phyloP scores from a whole-genome alignment of 2,797 vertebrate species.

The Buphagus erythrorhynchus region DNA sequence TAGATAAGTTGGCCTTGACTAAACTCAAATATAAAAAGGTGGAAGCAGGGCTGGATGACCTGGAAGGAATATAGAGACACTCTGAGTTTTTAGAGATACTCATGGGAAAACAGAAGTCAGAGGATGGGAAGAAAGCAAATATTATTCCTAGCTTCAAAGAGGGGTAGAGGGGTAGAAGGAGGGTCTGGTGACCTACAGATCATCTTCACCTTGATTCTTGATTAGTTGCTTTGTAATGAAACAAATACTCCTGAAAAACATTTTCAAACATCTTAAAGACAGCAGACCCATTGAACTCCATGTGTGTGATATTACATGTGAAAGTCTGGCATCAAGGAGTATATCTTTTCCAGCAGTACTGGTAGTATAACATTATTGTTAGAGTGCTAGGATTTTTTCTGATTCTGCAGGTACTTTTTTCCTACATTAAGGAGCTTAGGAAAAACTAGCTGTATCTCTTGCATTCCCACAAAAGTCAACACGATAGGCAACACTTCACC shows the following conservation, averaged over 20 bases:
- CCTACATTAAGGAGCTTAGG: not conserved
- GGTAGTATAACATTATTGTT: not conserved
- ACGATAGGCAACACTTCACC: not conserved
- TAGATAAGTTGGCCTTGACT: not conserved
- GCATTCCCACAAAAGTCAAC: not conserved
- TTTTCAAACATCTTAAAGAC: not conserved
- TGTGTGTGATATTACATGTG: not conserved
- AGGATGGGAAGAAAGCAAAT: not conserved
- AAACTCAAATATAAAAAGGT: not conserved
- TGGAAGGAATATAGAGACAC: not conserved
- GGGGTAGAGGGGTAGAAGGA: not conserved
- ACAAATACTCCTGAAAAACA: not conserved
- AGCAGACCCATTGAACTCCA: not conserved
- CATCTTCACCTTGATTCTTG: not conserved
- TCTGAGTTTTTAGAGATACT: not conserved
- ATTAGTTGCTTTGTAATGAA: not conserved
- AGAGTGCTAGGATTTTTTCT: not conserved
- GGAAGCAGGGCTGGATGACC: not conserved
- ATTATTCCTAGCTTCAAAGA: not conserved
- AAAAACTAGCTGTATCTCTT: not conserved
- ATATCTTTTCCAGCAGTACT: not conserved
- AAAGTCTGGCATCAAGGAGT: not conserved
- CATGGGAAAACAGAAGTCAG: not conserved
- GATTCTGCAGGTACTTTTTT: not conserved
- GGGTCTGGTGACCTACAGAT: not conserved